phyloP scores from a whole-genome alignment of 2,113 vertebrate genomes.

The Columba janthina region DNA sequence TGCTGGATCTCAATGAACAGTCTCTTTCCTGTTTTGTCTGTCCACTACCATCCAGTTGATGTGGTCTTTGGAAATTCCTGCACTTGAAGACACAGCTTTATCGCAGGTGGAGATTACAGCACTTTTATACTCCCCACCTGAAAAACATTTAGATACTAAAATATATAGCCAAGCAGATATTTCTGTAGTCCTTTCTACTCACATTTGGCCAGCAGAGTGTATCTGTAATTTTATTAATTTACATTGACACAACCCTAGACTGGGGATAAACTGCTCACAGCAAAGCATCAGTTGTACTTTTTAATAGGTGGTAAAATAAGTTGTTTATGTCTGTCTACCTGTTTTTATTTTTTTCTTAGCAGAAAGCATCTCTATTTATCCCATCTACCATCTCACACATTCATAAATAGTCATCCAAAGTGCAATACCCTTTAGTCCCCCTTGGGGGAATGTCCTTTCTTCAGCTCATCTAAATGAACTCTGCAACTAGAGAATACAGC shows the following conservation, averaged over 20 bases:
- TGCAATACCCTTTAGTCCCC: background rate
- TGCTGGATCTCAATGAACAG: background rate
- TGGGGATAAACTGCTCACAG: background rate
- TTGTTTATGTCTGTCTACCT: background rate
- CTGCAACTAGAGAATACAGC: background rate
- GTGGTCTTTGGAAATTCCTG: background rate
- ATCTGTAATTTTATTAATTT: background rate
- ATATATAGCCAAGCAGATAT: background rate
- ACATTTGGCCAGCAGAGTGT: background rate
- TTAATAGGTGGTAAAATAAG: background rate
- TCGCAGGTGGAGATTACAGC: constrained; percentile 8
- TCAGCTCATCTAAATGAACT: constrained; percentile 42
- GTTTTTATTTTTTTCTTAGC: background rate
- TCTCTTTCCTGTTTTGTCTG: background rate
- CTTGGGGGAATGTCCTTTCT: background rate
- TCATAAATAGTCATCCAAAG: background rate
- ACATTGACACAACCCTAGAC: background rate
- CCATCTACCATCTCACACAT: background rate
- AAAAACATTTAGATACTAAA: background rate
- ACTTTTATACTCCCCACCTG: background rate
- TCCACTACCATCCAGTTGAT: background rate
- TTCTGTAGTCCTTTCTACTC: background rate
- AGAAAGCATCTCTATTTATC: background rate
- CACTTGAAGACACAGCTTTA: background rate
- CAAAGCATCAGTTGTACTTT: background rate